phyloP scores from a whole-genome alignment of 2,797 vertebrate species.

The Peromyscus aztecus region DNA sequence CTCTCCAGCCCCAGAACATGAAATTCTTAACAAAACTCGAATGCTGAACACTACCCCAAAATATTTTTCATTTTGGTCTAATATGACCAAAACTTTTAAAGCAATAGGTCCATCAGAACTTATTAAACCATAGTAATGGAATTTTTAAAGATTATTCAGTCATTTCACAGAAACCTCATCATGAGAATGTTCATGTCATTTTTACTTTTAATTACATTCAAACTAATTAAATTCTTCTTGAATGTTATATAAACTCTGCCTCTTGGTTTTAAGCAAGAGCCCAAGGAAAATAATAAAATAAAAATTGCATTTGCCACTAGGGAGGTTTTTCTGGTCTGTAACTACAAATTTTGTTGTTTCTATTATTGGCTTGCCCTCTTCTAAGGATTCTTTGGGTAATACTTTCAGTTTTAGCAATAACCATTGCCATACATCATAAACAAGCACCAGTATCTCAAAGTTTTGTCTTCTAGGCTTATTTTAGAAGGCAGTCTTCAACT shows the following conservation, averaged over 20 bases:
- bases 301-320: slow-evolving; percentile 51
- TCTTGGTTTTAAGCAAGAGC: slow-evolving; percentile 50
- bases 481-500: slow-evolving; percentile 38
- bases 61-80: slow-evolving; percentile 35
- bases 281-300: slow-evolving; percentile 57
- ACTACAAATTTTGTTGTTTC: slow-evolving; percentile 64
- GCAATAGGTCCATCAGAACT: slow-evolving; percentile 52
- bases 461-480: not conserved
- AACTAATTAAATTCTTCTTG: slow-evolving; percentile 76
- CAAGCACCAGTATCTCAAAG: slow-evolving; percentile 42
- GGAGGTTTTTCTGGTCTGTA: slow-evolving; percentile 57
- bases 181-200: slow-evolving; percentile 70
- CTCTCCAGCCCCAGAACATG: not conserved
- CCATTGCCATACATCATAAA: slow-evolving; percentile 34
- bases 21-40: not conserved
- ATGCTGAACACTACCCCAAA: not conserved
- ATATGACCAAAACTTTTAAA: slow-evolving; percentile 39
- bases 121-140: slow-evolving; percentile 56
- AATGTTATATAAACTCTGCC: slow-evolving; percentile 62
- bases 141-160: slow-evolving; percentile 51
- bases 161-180: slow-evolving; percentile 64
- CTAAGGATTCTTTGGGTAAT: slow-evolving; percentile 61
- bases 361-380: slow-evolving; percentile 45
- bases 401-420: slow-evolving; percentile 68
- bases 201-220: slow-evolving; percentile 74